Conservation (phyloP, 2,888 invertebrate species). For the Parnassius glacialis region DNA sequence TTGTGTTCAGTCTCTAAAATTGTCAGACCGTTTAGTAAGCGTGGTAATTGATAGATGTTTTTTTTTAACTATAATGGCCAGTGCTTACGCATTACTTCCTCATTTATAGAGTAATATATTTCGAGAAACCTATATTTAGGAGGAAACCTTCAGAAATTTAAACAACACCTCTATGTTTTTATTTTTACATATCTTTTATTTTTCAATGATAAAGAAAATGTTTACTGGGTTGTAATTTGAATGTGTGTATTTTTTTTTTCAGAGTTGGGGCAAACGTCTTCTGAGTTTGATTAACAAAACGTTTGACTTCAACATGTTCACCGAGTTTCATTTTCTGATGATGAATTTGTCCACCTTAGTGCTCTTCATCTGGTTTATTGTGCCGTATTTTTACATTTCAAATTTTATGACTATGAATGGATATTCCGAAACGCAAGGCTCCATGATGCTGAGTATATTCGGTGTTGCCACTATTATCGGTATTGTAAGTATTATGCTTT, state of each 20-base stretch:
- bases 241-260: slow-evolving; percentile 45
- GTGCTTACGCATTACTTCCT: no score
- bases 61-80: no score
- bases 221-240: no score
- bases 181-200: no score
- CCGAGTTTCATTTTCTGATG: slow-evolving; percentile 89
- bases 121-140: no score
- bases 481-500: slow-evolving; percentile 82
- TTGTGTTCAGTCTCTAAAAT: no score
- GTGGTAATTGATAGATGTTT: no score
- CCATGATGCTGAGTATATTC: slow-evolving; percentile 90
- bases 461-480: slow-evolving; percentile 95
- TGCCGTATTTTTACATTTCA: slow-evolving; percentile 96
- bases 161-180: no score
- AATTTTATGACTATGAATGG: slow-evolving; percentile 85
- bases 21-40: no score
- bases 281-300: slow-evolving; percentile 85
- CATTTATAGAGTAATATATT: no score
- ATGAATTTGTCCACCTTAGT: slow-evolving; percentile 94
- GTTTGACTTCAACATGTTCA: slow-evolving; percentile 91
- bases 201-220: no score
- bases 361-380: slow-evolving; percentile 96
- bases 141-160: no score
- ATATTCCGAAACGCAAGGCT: slow-evolving; percentile 85
- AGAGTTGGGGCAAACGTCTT: slow-evolving; percentile 88